These are phyloP conservation scores for Delphinapterus leucas DNA, from an alignment of 2,113 vertebrate species.

Conservation along the genomic window DNA sequence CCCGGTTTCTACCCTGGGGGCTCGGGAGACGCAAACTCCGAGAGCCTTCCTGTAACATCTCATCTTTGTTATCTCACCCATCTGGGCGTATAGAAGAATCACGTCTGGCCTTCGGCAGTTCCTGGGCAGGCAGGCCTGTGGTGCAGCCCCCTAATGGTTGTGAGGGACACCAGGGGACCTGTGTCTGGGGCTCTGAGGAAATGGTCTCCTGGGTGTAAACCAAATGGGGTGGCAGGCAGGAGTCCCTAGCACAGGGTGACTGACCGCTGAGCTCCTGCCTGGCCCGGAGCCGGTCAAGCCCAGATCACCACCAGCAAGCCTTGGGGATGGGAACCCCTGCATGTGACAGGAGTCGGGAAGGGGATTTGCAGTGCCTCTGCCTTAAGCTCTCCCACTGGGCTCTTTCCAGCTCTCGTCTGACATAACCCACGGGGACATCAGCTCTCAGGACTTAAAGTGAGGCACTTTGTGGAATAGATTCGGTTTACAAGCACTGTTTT, in stretches of 20 bases:
- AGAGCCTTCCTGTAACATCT: background rate
- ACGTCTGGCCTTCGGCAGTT: background rate
- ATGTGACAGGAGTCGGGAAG: fast-evolving
- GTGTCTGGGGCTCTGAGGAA: background rate
- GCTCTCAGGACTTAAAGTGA: background rate
- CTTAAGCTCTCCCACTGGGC: too few relatives aligned
- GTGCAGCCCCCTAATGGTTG: too few relatives aligned
- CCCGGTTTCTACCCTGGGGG: background rate
- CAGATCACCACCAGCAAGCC: background rate
- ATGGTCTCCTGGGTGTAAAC: background rate
- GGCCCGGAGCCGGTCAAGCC: background rate
- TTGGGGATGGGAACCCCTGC: fast-evolving
- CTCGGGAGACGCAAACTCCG: fast-evolving
- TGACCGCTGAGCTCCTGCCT: background rate
- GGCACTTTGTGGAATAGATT: background rate
- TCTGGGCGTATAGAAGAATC: background rate
- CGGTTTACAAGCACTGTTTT: background rate
- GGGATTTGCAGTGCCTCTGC: too few relatives aligned
- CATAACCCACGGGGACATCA: background rate
- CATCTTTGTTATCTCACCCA: background rate
- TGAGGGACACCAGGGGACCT: background rate
- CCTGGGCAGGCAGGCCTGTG: background rate
- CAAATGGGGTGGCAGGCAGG: background rate
- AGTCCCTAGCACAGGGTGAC: background rate
- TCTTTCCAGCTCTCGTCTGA: background rate